phyloP scores from a whole-genome alignment of 2,113 vertebrate genomes.

The Planiliza haematocheilus region DNA sequence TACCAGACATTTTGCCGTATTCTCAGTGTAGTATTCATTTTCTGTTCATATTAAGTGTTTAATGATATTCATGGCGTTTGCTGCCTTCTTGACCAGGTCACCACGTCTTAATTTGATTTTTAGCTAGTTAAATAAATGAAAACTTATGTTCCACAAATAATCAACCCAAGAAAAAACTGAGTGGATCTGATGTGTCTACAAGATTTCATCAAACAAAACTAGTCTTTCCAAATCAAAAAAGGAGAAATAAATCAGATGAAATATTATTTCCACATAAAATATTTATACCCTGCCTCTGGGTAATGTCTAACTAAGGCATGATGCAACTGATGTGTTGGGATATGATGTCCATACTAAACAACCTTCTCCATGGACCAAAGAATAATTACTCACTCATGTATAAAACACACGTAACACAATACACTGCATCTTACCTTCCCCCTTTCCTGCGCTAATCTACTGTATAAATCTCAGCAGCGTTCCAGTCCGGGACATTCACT shows the following conservation, averaged over 20 bases:
- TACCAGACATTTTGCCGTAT: too few species aligned
- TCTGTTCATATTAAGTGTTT: too few species aligned
- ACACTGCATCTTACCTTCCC: constrained; percentile 17
- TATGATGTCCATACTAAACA: constrained; percentile 20
- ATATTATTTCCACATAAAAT: constrained; percentile 23
- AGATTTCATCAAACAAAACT: too few species aligned
- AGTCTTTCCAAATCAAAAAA: constrained; percentile 23
- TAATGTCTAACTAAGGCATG: constrained; percentile 1
- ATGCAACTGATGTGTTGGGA: background rate
- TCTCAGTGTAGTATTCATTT: too few species aligned
- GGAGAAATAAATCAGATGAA: background rate
- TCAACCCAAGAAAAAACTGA: too few species aligned
- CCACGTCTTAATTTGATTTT: too few species aligned
- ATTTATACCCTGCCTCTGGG: constrained; percentile 11
- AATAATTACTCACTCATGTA: constrained; percentile 8
- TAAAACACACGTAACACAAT: constrained; percentile 11
- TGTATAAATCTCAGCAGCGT: constrained; percentile 11
- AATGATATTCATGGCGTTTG: too few species aligned
- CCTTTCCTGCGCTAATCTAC: constrained; percentile 18
- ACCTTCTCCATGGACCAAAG: background rate
- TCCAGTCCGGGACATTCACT: background rate
- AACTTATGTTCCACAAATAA: too few species aligned
- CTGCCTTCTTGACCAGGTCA: too few species aligned
- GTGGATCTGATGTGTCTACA: too few species aligned
- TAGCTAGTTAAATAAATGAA: too few species aligned